phyloP scores from a whole-genome alignment of 2,797 vertebrate species.

The Buceros bicornis region DNA sequence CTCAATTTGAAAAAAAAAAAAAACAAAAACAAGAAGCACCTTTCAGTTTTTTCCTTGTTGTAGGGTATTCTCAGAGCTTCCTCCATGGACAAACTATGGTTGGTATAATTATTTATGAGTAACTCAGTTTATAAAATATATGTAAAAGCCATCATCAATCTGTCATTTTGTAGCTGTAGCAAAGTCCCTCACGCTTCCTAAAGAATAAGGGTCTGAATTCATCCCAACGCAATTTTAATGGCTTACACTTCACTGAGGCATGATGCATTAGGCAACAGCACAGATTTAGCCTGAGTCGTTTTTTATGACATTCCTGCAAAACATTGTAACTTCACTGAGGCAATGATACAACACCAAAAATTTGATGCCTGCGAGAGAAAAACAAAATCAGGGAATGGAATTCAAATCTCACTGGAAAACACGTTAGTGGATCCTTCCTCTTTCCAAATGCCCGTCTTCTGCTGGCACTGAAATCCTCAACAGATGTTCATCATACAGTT shows the following conservation, averaged over 20 bases:
- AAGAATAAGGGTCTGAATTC: not conserved
- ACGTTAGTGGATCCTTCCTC: not conserved
- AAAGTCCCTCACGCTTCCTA: not conserved
- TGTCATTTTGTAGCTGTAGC: not conserved
- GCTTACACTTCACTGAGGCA: not conserved
- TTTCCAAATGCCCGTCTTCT: not conserved
- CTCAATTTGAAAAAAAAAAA: not conserved
- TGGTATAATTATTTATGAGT: not conserved
- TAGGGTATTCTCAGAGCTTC: not conserved
- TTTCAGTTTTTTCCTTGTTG: not conserved
- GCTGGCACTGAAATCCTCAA: not conserved
- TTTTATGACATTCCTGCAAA: not conserved
- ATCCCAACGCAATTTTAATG: not conserved
- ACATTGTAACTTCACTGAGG: not conserved
- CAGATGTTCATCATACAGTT: not conserved
- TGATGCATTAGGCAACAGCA: not conserved
- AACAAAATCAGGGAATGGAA: not conserved
- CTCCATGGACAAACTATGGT: not conserved
- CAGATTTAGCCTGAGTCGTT: not conserved
- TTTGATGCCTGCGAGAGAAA: not conserved
- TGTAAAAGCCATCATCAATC: not conserved
- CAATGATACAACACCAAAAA: not conserved
- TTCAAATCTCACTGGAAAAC: not conserved
- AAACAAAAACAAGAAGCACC: fast-evolving
- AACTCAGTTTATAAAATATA: not conserved